Evolutionary conservation across 1,140 invertebrate genomes (phyloP).

Genomic region (Meteorus sp.): DNA sequence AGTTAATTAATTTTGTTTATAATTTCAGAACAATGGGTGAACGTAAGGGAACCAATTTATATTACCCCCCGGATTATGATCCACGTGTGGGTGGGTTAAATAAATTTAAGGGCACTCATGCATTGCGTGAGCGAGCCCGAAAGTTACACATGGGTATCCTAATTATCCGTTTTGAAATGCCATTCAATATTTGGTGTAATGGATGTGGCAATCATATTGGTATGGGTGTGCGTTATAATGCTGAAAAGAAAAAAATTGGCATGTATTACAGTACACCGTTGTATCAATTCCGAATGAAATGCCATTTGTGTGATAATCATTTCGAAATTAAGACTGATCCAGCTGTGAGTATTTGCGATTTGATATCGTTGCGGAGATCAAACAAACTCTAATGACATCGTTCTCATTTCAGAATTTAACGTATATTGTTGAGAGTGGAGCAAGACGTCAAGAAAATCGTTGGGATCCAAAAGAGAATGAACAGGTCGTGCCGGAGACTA

Average conservation of each 20-base stretch:
- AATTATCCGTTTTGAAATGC: conserved; percentile 99
- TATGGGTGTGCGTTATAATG: conserved; percentile 99
- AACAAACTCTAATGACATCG: conserved; percentile 20
- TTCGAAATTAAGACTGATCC: conserved; percentile 99
- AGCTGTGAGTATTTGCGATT: conserved; percentile 67
- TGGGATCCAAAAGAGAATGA: conserved; percentile 98
- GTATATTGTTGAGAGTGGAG: conserved; percentile 94
- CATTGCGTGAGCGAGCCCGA: conserved; percentile 89
- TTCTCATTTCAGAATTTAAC: conserved; percentile 83
- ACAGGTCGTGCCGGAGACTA: conserved; percentile 89
- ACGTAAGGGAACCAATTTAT: conserved; percentile 96
- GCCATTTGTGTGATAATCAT: conserved; percentile 97
- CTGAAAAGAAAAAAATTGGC: conserved; percentile 97
- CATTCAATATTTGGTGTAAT: conserved; percentile 99
- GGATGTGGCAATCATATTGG: conserved; percentile 98
- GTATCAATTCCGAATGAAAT: conserved; percentile 99
- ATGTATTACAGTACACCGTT: conserved; percentile 98
- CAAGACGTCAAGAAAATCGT: conserved; percentile 92
- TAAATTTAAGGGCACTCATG: conserved; percentile 93
- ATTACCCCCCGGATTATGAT: conserved; percentile 99
- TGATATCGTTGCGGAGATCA: neutral
- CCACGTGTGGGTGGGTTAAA: conserved; percentile 91
- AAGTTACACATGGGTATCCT: conserved; percentile 96
- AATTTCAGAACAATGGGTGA: conserved; percentile 78
- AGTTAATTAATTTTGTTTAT: conserved; percentile 29